Percentiles rank a stretch among this genome's conserved stretches.
phyloP scores from a whole-genome alignment of 2,113 vertebrate species.

The Girardinichthys multiradiatus region DNA sequence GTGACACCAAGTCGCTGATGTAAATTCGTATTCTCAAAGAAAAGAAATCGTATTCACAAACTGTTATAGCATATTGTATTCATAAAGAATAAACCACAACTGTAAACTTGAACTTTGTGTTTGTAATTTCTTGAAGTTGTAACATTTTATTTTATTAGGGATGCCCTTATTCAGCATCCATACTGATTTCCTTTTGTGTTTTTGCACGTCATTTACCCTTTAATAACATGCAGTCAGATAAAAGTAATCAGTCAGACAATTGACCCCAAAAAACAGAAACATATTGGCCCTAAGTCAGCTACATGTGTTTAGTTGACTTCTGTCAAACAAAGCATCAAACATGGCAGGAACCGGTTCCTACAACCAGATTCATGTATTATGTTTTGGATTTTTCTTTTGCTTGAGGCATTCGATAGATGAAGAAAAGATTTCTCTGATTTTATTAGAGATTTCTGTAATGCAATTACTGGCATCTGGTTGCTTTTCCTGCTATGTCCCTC shows the following conservation, averaged over 20 bases:
- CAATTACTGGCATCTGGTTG: slow-evolving; percentile 10
- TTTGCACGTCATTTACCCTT: background rate
- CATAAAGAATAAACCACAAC: too few species aligned
- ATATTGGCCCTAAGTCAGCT: too few species aligned
- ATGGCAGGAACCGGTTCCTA: background rate
- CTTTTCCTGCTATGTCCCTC: slow-evolving; percentile 4
- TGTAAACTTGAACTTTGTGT: too few species aligned
- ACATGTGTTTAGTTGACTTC: too few species aligned
- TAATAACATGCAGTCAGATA: slow-evolving; percentile 34
- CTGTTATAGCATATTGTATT: too few species aligned
- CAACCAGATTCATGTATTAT: slow-evolving; percentile 24
- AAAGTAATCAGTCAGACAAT: slow-evolving; percentile 46
- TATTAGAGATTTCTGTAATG: slow-evolving; percentile 25
- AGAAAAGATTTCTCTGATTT: slow-evolving; percentile 10
- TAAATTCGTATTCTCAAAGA: too few species aligned
- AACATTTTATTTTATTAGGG: too few species aligned
- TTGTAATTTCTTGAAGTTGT: too few species aligned
- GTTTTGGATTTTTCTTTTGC: background rate
- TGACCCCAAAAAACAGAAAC: slow-evolving; percentile 35
- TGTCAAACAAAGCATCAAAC: background rate
- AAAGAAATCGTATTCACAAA: too few species aligned
- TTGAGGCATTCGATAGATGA: background rate
- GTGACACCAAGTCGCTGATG: too few species aligned
- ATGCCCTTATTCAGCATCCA: background rate
- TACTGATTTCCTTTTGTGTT: background rate